These are phyloP conservation scores for Vespertilio murinus DNA, from an alignment of 2,797 vertebrate species.

Conservation along the genomic window DNA sequence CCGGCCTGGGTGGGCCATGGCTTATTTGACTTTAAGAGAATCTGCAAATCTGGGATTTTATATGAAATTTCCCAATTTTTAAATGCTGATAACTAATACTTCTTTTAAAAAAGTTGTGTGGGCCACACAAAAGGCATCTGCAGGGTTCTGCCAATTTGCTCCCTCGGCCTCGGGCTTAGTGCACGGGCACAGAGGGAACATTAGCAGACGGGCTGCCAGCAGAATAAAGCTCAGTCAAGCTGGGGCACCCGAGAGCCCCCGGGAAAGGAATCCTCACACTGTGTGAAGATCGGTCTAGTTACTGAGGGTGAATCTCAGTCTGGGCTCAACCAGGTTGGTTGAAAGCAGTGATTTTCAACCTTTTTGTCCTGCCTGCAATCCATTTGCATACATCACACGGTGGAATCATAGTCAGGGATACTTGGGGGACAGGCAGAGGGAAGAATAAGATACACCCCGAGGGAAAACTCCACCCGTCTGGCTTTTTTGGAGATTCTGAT, in stretches of 20 bases:
- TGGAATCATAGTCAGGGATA: not conserved
- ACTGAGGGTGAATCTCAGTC: not conserved
- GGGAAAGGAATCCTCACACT: not conserved
- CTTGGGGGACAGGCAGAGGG: not conserved
- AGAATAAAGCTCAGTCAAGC: not conserved
- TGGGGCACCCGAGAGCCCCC: not conserved
- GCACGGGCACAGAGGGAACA: not conserved
- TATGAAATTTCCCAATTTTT: slow-evolving; percentile 47
- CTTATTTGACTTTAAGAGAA: slow-evolving; percentile 46
- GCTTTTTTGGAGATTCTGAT: slow-evolving; percentile 19
- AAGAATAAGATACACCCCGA: not conserved
- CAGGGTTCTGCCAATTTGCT: slow-evolving; percentile 16
- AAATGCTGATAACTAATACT: slow-evolving; percentile 30
- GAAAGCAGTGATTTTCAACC: slow-evolving; percentile 7
- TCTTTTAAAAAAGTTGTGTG: slow-evolving; percentile 2
- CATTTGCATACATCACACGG: not conserved
- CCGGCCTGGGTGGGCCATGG: not conserved
- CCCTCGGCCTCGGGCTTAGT: slow-evolving; percentile 2
- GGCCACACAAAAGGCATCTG: slow-evolving; percentile 41
- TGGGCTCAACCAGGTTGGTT: not conserved
- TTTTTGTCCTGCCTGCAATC: not conserved
- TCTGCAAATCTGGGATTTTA: not conserved
- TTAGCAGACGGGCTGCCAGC: not conserved
- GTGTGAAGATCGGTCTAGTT: not conserved
- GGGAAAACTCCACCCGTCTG: not conserved